A percentile compares a stretch with the other conserved stretches of the same genome.
These are phyloP conservation scores for Festucalex cinctus DNA, from an alignment of 2,113 vertebrate species.

Conservation along the genomic window DNA sequence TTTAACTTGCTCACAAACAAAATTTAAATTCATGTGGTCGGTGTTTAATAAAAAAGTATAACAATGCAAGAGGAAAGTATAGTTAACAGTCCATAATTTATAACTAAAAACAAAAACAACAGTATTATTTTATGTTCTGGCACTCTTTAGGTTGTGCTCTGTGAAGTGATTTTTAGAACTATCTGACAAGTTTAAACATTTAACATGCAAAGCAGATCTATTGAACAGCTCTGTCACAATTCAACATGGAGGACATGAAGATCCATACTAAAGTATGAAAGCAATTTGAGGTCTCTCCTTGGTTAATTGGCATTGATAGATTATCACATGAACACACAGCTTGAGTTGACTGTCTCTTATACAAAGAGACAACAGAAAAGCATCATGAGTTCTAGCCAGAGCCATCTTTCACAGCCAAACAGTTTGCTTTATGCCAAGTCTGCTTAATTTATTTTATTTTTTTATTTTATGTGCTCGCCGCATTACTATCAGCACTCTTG, in stretches of 20 bases:
- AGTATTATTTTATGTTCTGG: neutral
- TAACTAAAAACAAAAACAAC: neutral
- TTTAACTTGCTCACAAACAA: too few relatives aligned
- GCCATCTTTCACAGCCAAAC: constrained; percentile 22
- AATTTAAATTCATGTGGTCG: too few relatives aligned
- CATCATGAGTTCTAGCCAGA: constrained; percentile 1
- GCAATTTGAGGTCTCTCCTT: neutral
- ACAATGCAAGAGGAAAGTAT: neutral
- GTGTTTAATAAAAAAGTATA: too few relatives aligned
- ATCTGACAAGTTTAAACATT: neutral
- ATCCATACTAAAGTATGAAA: neutral
- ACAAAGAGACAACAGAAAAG: neutral
- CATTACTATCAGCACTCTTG: constrained; percentile 22
- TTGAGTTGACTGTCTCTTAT: constrained; percentile 2
- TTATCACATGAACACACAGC: constrained; percentile 2
- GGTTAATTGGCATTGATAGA: neutral
- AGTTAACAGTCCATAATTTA: neutral
- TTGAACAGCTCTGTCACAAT: neutral
- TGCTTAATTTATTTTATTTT: constrained; percentile 3
- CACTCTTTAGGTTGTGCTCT: too few relatives aligned
- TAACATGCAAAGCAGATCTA: neutral
- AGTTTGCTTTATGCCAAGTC: constrained; percentile 17
- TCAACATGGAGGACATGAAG: neutral
- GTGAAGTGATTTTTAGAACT: neutral
- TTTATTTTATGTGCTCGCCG: constrained; percentile 4